phyloP scores from a whole-genome alignment of 1,140 invertebrate genomes.

The Brachionus asplanchnoidis region DNA sequence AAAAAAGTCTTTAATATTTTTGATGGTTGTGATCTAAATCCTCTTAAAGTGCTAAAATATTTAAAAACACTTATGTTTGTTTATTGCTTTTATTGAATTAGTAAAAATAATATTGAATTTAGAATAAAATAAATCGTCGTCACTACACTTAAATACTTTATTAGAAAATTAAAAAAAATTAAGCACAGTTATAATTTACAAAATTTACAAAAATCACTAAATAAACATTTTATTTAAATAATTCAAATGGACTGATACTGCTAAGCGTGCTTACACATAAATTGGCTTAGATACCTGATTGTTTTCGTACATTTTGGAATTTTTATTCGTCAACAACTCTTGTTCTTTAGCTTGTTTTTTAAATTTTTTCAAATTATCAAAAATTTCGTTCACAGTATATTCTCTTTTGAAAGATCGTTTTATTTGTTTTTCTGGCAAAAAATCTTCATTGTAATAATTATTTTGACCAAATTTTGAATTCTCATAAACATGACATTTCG shows the following conservation, averaged over 20 bases:
- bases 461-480: background rate
- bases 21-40: background rate
- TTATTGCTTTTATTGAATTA: background rate
- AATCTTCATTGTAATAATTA: background rate
- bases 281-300: background rate
- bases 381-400: constrained; percentile 28
- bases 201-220: background rate
- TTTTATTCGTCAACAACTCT: constrained; percentile 18
- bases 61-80: background rate
- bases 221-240: constrained; percentile 2
- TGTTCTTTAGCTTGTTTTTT: constrained; percentile 32
- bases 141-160: background rate
- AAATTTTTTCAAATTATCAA: constrained; percentile 37
- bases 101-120: background rate
- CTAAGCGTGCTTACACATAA: constrained; percentile 12
- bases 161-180: background rate
- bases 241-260: background rate
- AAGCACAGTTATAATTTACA: background rate
- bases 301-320: background rate
- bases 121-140: background rate
- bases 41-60: background rate
- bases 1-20: no score
- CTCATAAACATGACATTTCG: background rate
- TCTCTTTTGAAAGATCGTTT: background rate
- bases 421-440: background rate